Conservation (phyloP, 2,888 invertebrate genomes). For the Perithous albicinctus region DNA sequence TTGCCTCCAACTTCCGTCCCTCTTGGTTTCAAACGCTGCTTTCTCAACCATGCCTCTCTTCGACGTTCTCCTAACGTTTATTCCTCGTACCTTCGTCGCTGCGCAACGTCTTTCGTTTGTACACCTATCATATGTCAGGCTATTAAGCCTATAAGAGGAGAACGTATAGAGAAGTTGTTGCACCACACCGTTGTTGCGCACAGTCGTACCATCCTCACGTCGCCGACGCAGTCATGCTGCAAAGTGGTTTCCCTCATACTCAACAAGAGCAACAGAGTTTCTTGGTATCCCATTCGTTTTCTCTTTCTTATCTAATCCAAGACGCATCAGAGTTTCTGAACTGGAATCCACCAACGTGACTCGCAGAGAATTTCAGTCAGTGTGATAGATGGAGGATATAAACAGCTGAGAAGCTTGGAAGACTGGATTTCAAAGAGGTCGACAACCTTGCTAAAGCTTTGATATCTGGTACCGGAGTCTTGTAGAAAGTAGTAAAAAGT, state of each 20-base stretch:
- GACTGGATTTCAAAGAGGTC: not conserved
- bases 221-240: constrained; percentile 28
- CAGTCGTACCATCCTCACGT: not conserved
- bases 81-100: not conserved
- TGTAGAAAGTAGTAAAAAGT: not conserved
- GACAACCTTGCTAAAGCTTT: not conserved
- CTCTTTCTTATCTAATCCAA: not conserved
- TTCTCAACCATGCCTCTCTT: constrained; percentile 6
- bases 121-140: not conserved
- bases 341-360: not conserved
- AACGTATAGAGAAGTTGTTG: constrained; percentile 1
- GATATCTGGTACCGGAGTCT: not conserved
- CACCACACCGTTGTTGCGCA: constrained; percentile 9
- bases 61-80: not conserved
- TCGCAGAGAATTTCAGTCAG: not conserved
- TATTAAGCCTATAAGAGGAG: not conserved
- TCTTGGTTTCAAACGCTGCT: not conserved
- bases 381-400: not conserved
- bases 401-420: not conserved
- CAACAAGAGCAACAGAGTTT: constrained; percentile 12
- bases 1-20: constrained; percentile 30
- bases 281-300: not conserved
- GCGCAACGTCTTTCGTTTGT: not conserved
- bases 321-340: not conserved
- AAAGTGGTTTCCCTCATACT: constrained; percentile 43